Evolutionary conservation across 1,140 invertebrate genomes (phyloP), one percentile per base, ranked within the genome.

Genomic region (Zaprionus davidi): DNA sequence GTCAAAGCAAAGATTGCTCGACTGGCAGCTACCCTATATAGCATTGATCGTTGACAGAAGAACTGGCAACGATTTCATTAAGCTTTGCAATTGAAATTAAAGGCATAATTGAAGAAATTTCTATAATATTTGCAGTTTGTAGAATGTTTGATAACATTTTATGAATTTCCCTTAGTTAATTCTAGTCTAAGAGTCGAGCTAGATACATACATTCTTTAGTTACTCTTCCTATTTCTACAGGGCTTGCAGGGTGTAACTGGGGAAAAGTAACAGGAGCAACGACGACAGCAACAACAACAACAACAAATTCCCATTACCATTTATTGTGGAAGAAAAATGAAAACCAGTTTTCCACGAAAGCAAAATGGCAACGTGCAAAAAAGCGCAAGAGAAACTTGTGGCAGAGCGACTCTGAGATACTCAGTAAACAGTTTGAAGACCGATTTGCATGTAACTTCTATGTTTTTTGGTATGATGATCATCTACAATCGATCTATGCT

Each of bases 331-430:
- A 51, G 72, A 76, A 90, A 90, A 91, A 73, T 57, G 20, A 65
- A 82, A 90, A 87, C 84, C 68, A 73, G 84, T 87, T 87, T 87
- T 78, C 58, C 78, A 64, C 68, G 56, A 80, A 81, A 80, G 67
- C 56, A 69, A 79, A 74, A 72, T 62, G 60, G 76, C 28, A 75
- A 64, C 44, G 22, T 17, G 64, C 31, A 72, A 64, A 55, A 74
- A 46, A 71, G 24, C 24, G n/a, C 22, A 44, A 44, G 51, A 17
- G 58, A 15, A 60, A 60, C n/a, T 1, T 12, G 7, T 6, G 5
- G 26, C 26, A 11, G 12, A 9, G n/a, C 11, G 15, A 28, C 59
- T 46, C 6, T 6, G 2, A 5, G 11, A 46, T 46, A 62, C 41
- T n/a, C 59, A 31, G 24, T 44, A 44, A 9, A 2, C 4, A 49